Base-by-base conservation (phyloP, 92 coral and sea anemone genomes). In the Epizoanthus scotinus region DNA sequence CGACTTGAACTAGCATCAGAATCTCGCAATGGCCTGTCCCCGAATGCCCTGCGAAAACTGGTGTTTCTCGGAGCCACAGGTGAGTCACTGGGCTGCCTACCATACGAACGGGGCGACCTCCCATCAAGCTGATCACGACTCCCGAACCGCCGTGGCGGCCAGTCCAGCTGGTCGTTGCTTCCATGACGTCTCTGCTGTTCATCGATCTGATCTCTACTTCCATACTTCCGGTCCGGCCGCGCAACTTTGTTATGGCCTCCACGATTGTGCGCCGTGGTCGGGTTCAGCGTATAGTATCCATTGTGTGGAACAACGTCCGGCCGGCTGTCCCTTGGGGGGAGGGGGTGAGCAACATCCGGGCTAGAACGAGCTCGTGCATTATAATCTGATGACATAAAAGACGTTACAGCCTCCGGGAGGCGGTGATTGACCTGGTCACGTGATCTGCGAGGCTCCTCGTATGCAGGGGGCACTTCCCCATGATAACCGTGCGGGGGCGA, bases 351-450 rank as follows among this genome's bases (percentile, higher is more conserved):
- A 58, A 75, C 53, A 58, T 57, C 60, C 10, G 80, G 80, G 64
- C 22, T 74, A 29, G 80, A 60, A 40, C 81, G 81, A 38, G 81
- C 38, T 34, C 68, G 81, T 9, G 91, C 87, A 57, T 88, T 94
- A 79, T 83, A 85, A 27, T 86, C 97, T 40, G 90, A 80, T 53
- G 97, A 90, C 92, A 93, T 93, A 69, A 92, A 92, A 70, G 97
- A 92, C 82, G 97, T 92, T 83, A 92, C 97, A 3, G 92, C 86
- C 61, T 93, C 94, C 64, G 86, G 78, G 14, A 91, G 92, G 67
- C 61, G 49, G 17, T 84, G 88, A 21, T 81, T 69, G 20, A 63
- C 63, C 3, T 70, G 83, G 0, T 72, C 77, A 24, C 15, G 34
- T 75, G 67, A 36, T 75, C 31, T 82, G 34, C 78, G 78, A 15